These are phyloP conservation scores for Caracal caracal DNA, from an alignment of 2,113 vertebrate species.

Conservation along the genomic window DNA sequence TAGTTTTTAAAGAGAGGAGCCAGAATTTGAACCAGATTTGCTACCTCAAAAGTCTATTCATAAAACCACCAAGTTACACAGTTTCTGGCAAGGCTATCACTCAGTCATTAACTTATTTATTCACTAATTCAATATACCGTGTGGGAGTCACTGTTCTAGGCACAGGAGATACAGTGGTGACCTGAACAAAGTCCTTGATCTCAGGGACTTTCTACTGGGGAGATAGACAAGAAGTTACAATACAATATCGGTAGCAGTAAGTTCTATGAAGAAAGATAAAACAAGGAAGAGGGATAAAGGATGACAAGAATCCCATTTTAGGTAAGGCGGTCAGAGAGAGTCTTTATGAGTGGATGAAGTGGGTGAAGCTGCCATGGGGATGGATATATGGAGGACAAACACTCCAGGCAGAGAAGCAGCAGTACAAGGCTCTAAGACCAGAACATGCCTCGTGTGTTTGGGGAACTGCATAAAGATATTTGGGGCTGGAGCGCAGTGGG, in stretches of 20 bases:
- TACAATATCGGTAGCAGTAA: not conserved
- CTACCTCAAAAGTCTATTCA: not conserved
- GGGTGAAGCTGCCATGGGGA: not conserved
- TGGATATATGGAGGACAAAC: too few relatives aligned
- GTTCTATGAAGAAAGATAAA: not conserved
- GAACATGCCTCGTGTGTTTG: rapidly evolving
- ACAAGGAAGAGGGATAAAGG: not conserved
- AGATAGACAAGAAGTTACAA: not conserved
- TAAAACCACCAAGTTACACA: not conserved
- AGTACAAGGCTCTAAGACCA: not conserved
- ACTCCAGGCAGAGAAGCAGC: not conserved
- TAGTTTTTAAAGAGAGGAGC: not conserved
- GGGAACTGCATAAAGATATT: not conserved
- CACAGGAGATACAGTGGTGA: not conserved
- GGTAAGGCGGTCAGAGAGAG: not conserved
- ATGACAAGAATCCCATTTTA: rapidly evolving
- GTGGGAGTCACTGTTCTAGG: not conserved
- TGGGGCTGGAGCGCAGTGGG: not conserved
- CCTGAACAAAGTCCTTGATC: not conserved
- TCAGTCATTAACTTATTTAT: not conserved
- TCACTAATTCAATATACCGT: not conserved
- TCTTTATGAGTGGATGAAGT: not conserved
- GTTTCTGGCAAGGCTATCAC: not conserved
- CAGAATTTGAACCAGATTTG: not conserved
- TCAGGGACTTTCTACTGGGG: not conserved